Evolutionary conservation across 2,888 invertebrate genomes (phyloP).

Genomic region (Agelastica alni): DNA sequence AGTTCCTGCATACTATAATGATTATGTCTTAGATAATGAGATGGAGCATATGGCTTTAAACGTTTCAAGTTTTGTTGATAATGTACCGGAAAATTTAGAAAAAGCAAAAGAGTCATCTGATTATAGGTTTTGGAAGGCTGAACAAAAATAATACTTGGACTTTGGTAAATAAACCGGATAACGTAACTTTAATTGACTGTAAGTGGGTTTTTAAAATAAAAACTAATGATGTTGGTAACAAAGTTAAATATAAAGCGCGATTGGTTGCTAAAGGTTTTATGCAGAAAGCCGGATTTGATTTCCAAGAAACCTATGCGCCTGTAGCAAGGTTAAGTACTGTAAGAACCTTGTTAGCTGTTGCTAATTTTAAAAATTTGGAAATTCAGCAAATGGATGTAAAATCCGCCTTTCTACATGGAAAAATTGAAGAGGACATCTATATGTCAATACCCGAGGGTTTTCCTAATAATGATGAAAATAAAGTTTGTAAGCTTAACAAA

Average conservation of each 20-base stretch:
- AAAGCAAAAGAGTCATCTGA: not conserved
- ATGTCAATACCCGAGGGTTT: conserved; percentile 38
- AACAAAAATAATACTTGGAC: conserved; percentile 28
- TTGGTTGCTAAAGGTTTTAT: conserved; percentile 28
- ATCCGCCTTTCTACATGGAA: conserved; percentile 44
- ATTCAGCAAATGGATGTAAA: conserved; percentile 40
- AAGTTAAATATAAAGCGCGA: conserved; percentile 22
- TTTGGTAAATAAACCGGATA: conserved; percentile 26
- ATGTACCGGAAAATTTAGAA: not conserved
- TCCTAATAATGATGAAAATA: not conserved
- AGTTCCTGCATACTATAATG: conserved; percentile 3
- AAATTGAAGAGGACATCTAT: conserved; percentile 27
- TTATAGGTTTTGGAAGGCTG: conserved; percentile 6
- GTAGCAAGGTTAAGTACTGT: conserved; percentile 26
- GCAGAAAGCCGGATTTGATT: conserved; percentile 23
- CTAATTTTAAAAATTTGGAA: too few species aligned
- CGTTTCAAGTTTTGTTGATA: conserved; percentile 4
- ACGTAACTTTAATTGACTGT: conserved; percentile 21
- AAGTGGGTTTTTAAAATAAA: conserved; percentile 29
- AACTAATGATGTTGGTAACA: conserved; percentile 18
- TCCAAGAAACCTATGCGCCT: conserved; percentile 28
- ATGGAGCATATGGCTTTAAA: conserved; percentile 9
- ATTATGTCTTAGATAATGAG: conserved; percentile 5
- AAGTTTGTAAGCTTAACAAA: conserved; percentile 36
- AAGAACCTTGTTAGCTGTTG: conserved; percentile 18